Conservation (phyloP, 2,797 vertebrate species). For the Schizopygopsis malacanthus region DNA sequence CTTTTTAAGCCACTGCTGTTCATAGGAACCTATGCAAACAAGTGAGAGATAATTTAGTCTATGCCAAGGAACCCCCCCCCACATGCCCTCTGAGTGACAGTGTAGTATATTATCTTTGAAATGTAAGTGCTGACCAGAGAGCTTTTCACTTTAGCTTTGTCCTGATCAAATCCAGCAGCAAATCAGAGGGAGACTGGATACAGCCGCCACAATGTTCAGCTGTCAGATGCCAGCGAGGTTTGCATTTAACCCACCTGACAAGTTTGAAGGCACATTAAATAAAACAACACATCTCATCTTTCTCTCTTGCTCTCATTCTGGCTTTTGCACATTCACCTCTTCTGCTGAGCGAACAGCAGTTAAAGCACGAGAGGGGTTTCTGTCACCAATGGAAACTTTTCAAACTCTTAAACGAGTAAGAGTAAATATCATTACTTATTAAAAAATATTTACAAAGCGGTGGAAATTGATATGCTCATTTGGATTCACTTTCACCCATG, state of each 20-base stretch:
- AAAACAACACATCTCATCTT: slow-evolving; percentile 9
- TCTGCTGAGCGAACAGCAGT: background rate
- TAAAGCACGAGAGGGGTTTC: background rate
- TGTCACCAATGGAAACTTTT: slow-evolving; percentile 13
- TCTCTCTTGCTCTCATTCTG: background rate
- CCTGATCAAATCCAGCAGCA: background rate
- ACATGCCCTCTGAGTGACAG: background rate
- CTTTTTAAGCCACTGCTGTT: background rate
- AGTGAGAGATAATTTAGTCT: background rate
- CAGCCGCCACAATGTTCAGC: background rate
- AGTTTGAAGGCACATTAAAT: slow-evolving; percentile 8
- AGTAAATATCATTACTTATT: slow-evolving; percentile 71
- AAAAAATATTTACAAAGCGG: slow-evolving; percentile 74
- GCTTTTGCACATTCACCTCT: slow-evolving; percentile 17
- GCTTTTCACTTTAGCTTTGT: background rate
- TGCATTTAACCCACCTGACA: slow-evolving; percentile 6
- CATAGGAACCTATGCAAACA: background rate
- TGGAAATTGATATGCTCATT: slow-evolving; percentile 66
- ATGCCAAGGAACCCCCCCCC: no score
- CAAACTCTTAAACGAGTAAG: slow-evolving; percentile 11
- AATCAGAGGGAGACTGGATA: background rate
- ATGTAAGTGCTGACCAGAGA: slow-evolving; percentile 6
- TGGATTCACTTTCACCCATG: slow-evolving; percentile 67
- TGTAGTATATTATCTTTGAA: slow-evolving; percentile 1
- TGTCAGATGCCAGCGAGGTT: slow-evolving; percentile 9